Evolutionary conservation across 2,797 vertebrate species (phyloP).

Genomic region (Pseudotriccus pelzelni): DNA sequence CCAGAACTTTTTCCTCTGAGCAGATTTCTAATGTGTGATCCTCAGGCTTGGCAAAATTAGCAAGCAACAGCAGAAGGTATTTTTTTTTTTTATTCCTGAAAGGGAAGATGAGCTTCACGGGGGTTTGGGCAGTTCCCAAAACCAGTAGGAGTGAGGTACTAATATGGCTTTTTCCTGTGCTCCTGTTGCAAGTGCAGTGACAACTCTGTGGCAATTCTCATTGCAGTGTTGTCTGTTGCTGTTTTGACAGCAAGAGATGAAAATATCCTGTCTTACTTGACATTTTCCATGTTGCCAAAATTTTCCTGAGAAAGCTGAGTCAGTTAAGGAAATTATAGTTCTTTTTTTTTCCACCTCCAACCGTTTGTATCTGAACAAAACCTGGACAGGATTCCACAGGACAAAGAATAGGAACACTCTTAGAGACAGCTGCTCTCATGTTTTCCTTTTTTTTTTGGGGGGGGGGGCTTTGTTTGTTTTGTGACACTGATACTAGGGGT

Average conservation of each 20-base stretch:
- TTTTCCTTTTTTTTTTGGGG: not conserved
- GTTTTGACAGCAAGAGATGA: conserved; percentile 5
- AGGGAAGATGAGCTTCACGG: not conserved
- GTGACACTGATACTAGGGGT: not conserved
- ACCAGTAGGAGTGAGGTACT: not conserved
- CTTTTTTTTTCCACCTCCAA: not conserved
- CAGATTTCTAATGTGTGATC: not conserved
- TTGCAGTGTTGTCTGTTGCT: not conserved
- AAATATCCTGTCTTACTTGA: not conserved
- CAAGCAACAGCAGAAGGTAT: not conserved
- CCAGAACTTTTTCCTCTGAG: not conserved
- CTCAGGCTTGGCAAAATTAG: not conserved
- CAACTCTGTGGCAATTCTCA: not conserved
- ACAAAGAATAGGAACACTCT: not conserved
- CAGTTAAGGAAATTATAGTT: not conserved
- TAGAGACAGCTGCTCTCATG: not conserved
- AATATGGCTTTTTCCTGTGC: conserved; percentile 2
- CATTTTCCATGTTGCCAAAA: conserved; percentile 11
- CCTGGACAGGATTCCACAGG: not conserved
- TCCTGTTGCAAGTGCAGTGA: not conserved
- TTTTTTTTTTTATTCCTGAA: not conserved
- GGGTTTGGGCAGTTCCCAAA: conserved; percentile 9
- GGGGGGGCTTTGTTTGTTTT: not conserved
- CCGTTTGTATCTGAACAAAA: not conserved
- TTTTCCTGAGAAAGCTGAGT: not conserved